phyloP scores from a whole-genome alignment of 2,888 invertebrate species.

The Dilophus febrilis region DNA sequence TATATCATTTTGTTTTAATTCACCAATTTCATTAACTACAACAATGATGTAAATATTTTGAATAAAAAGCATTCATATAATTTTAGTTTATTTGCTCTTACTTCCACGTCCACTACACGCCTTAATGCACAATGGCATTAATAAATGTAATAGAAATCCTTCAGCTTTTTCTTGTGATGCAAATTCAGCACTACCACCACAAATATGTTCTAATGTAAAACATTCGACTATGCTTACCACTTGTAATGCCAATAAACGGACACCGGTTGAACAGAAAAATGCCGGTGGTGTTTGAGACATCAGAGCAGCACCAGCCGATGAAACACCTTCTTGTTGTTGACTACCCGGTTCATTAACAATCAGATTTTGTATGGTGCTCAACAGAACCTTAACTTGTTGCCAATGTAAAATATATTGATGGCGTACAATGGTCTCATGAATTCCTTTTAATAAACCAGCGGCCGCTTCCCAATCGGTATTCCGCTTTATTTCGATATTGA shows the following conservation, averaged over 20 bases:
- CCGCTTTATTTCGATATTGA: slow-evolving; percentile 36
- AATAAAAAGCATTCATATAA: too few species aligned
- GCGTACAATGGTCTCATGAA: slow-evolving; percentile 82
- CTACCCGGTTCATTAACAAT: slow-evolving; percentile 30
- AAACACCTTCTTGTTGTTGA: slow-evolving; percentile 50
- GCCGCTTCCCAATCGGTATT: slow-evolving; percentile 97
- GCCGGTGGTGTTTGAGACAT: slow-evolving; percentile 87
- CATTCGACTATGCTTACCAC: slow-evolving; percentile 86
- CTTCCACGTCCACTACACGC: slow-evolving; percentile 92
- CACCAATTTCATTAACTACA: slow-evolving; percentile 58
- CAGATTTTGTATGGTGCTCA: slow-evolving; percentile 67
- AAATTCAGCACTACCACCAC: slow-evolving; percentile 79
- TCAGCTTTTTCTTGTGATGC: slow-evolving; percentile 84
- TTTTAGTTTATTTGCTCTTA: slow-evolving; percentile 22
- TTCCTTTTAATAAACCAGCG: slow-evolving; percentile 79
- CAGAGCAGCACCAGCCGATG: slow-evolving; percentile 68
- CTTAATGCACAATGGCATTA: slow-evolving; percentile 88
- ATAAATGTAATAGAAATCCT: slow-evolving; percentile 86
- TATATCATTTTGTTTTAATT: slow-evolving; percentile 76
- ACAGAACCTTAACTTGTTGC: slow-evolving; percentile 80
- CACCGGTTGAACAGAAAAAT: slow-evolving; percentile 91
- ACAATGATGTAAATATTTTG: neutral
- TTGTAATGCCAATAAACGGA: slow-evolving; percentile 84
- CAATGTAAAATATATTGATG: slow-evolving; percentile 93
- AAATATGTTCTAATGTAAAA: slow-evolving; percentile 85